Evolutionary conservation across 1,140 invertebrate genomes (phyloP), one percentile per base, ranked within the genome.

Genomic region (Proales similis): DNA sequence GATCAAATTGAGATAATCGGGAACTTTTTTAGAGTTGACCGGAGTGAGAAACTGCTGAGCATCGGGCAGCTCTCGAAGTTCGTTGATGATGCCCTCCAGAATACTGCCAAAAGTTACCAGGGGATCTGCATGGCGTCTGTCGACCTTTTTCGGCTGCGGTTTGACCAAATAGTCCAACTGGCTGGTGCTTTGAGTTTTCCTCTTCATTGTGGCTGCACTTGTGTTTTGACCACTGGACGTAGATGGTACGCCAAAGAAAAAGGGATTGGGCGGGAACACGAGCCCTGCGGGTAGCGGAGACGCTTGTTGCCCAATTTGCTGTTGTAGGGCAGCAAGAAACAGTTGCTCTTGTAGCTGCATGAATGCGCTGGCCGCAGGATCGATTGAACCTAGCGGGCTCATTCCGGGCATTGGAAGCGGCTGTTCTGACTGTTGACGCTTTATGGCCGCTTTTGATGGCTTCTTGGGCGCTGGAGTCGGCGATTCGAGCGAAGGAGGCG

Each of bases 141-240:
- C 94, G 0, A 88, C 87, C 0, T 87, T 85, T 66, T 87, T 83
- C 38, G 85, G 83, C 17, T 87, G 87, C 12, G 87, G 85, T 24
- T 85, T 83, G 67, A 91, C 90, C 0, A 96, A 75, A 70, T 96
- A 97, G 77, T 97, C 92, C 74, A 88, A 92, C 63, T 90, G 86
- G 46, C 39, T 20, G 46, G 39, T 30, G 0, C 82, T 85, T 45
- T 62, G 12, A 32, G 20, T 62, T 62, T 62, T 5, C 43, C 4
- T 26, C 39, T 62, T 3, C 12, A 24, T 24, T 57, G 30, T 46
- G 36, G 43, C 9, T 4, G 46, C 3, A 29, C 26, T 12, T 48
- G 12, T 4, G 32, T 27, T 45, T 48, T 46, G 39, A 45, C 19
- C 48, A 32, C 12, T 43, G 27, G 17, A 45, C 20, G 17, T 61